Base-by-base conservation (phyloP, 2,113 vertebrate genomes). In the Nyctereutes procyonoides region DNA sequence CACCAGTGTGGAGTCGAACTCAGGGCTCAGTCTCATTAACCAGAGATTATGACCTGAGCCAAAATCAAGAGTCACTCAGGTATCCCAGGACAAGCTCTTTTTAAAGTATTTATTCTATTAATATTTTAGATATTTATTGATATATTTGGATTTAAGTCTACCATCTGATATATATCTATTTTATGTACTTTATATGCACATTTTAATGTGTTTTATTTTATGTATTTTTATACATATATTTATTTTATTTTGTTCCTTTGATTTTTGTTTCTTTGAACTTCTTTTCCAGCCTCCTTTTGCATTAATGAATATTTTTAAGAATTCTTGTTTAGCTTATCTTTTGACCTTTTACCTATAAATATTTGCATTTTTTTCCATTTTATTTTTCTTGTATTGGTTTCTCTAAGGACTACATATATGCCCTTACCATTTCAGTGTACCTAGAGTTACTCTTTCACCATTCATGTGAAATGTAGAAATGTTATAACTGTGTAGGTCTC, bases 271-370 rank as follows among this genome's bases (percentile, higher is more conserved):
- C 30, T 71, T 76, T 65, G 15, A 58, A 60, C 2, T 58, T 65
- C n/a, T 8, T 79, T 93, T 93, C 11, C 14, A 60, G 6, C 12
- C 6, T 89, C 32, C 60, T 56, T 93, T 81, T 89, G n/a, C 32
- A 65, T 79, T 58, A 87, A 60, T 87, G 35, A 81, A 35, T 96
- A 85, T 92, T 92, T 91, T 91, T 94, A 85, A 86, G 51, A 60
- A 85, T 85, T 88, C 14, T 16, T 22, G 80, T 94, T 56, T 48
- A 65, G 48, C 81, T 85, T 4, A 55, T 76, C 0, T 17, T 38
- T 74, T 38, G 5, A 3, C 38, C 51, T 93, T 95, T 92, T 76
- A 76, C 51, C 60, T 92, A 32, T 53, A n/a, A 30, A 65, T 87
- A 19, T 74, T 74, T 63, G 4, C 8, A 58, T 83, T 93, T 92